Evolutionary conservation across 2,113 vertebrate genomes (phyloP), one percentile per base, ranked within the genome.

Genomic region (Struthidea cinerea): DNA sequence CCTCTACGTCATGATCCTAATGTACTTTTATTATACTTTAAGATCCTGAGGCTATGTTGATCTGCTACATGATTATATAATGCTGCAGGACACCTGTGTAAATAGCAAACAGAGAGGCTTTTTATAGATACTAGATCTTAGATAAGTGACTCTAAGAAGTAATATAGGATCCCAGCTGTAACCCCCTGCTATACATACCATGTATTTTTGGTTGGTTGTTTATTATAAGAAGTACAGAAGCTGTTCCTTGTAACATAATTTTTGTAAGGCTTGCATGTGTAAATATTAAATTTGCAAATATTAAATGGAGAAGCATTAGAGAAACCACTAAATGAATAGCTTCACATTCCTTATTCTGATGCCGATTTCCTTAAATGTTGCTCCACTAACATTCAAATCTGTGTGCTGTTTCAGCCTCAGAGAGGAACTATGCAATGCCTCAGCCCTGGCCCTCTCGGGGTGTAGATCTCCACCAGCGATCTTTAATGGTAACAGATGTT

Each of bases 401-500:
- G 65, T 75, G 87, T 78, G 81, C 87, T 73, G 57, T 78, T 89
- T 71, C 61, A 89, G 80, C 53, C 65, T 91, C 87, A 56, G 87
- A 80, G 76, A 84, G 89, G 69, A 96, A 68, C 89, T 92, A 75
- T 81, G 89, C 81, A 94, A 5, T 91, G 39, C 57, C 56, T 82
- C 52, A 71, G 91, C 80, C 68, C 47, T 75, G 79, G 86, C 73
- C 44, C 41, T 89, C 80, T 91, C 17, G 16, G 94, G 56, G 69
- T 84, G 61, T 76, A 95, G 89, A 91, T 95, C 79, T 92, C 85
- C 60, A 83, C 85, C 55, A 88, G 50, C 0, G 2, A 90, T 96
- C 94, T 95, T 96, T 96, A 97, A 94, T 97, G 81, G 94, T 78
- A 94, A 59, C 96, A 97, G 96, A 95, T 97, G 96, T 95, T 94